These are phyloP conservation scores for Acanthosepion esculentum DNA, from an alignment of 2,888 invertebrate species.

Conservation along the genomic window DNA sequence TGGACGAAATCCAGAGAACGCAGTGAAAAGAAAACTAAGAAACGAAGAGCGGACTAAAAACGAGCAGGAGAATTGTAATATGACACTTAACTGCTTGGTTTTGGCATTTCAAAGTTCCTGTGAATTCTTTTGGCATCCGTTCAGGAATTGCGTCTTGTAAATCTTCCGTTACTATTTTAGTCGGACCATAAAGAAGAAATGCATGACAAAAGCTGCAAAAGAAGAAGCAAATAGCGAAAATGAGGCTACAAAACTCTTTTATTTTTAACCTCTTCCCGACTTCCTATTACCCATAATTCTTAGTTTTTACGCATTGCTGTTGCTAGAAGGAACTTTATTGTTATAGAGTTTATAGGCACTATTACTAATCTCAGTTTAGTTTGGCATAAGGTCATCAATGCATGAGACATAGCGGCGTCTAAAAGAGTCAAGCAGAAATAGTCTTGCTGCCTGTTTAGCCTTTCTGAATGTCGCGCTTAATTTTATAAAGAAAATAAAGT, in stretches of 20 bases:
- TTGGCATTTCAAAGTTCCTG: conserved; percentile 14
- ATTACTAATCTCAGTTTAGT: not conserved
- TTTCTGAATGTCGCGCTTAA: too few species aligned
- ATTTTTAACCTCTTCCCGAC: not conserved
- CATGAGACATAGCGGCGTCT: too few species aligned
- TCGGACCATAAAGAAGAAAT: conserved; percentile 33
- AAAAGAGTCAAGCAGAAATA: too few species aligned
- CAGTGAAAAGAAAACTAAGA: not conserved
- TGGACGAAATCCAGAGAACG: not conserved
- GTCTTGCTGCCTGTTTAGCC: too few species aligned
- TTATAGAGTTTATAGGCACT: not conserved
- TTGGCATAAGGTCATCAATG: too few species aligned
- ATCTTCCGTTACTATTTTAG: conserved; percentile 21
- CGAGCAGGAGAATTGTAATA: not conserved
- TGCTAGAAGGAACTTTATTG: not conserved
- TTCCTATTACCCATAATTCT: not conserved
- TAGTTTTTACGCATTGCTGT: not conserved
- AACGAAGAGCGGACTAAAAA: not conserved
- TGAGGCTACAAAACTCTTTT: not conserved
- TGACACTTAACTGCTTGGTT: not conserved
- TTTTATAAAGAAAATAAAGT: too few species aligned
- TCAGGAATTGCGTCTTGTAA: not conserved
- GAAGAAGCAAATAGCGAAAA: not conserved
- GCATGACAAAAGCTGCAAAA: not conserved
- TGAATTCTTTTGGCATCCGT: not conserved